These are phyloP conservation scores for Perca flavescens DNA, from an alignment of 2,113 vertebrate genomes.

Conservation along the genomic window DNA sequence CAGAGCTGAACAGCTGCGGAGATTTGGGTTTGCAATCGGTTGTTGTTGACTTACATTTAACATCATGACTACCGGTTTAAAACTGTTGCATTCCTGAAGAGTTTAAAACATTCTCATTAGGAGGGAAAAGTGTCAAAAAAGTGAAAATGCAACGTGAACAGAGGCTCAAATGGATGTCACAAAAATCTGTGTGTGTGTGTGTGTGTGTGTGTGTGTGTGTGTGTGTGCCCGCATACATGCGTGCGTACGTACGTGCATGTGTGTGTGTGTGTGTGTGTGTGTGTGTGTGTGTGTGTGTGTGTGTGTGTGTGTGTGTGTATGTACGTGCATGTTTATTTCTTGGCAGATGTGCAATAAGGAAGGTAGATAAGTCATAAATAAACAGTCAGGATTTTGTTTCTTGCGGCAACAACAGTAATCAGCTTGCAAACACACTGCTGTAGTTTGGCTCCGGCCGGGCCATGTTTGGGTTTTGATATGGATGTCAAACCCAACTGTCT, in stretches of 20 bases:
- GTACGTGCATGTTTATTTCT: slow-evolving; percentile 30
- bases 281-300: too few species aligned
- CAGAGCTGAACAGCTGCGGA: slow-evolving; percentile 24
- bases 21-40: slow-evolving; percentile 2
- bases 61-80: not conserved
- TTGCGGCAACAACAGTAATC: slow-evolving; percentile 50
- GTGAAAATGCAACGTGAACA: not conserved
- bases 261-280: not conserved
- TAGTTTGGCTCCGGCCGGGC: slow-evolving; percentile 21
- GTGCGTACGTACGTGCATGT: slow-evolving; percentile 11
- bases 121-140: not conserved
- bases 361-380: slow-evolving; percentile 67
- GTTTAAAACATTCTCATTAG: not conserved
- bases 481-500: slow-evolving; percentile 56
- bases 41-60: not conserved
- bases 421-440: slow-evolving; percentile 19
- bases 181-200: not conserved
- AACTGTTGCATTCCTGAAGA: not conserved
- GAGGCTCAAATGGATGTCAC: not conserved
- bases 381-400: slow-evolving; percentile 61
- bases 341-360: slow-evolving; percentile 63
- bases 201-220: not conserved
- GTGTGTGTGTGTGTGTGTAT: not conserved
- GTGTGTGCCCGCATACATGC: not conserved
- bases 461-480: slow-evolving; percentile 77